Evolutionary conservation across 2,888 invertebrate genomes (phyloP).

Genomic region (Thereva nobilitata): DNA sequence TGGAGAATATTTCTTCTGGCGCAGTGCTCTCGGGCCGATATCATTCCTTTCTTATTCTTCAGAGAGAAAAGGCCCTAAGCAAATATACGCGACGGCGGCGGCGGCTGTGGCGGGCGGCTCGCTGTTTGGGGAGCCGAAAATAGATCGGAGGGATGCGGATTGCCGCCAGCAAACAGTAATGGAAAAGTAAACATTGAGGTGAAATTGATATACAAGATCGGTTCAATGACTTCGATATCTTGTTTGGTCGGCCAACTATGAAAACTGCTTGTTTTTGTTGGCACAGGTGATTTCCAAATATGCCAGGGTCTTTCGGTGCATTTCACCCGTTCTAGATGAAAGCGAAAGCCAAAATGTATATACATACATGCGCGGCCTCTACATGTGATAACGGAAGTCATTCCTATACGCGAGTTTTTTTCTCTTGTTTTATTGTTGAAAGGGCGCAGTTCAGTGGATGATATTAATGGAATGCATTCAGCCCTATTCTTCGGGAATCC

Average conservation of each 20-base stretch:
- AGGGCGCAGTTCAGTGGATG: no score
- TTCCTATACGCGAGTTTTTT: no score
- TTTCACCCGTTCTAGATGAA: no score
- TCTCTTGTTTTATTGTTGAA: no score
- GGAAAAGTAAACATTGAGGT: constrained; percentile 21
- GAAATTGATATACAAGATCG: constrained; percentile 27
- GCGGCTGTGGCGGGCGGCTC: background rate
- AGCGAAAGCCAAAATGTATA: no score
- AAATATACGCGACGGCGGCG: constrained; percentile 15
- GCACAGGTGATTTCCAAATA: constrained; percentile 20
- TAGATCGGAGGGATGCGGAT: constrained; percentile 21
- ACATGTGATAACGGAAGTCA: no score
- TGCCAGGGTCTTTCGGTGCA: no score
- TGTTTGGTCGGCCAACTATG: constrained; percentile 7
- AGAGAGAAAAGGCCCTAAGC: constrained; percentile 13
- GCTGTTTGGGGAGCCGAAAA: background rate
- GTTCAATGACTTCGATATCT: constrained; percentile 25
- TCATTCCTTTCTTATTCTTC: background rate
- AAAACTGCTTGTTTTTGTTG: background rate
- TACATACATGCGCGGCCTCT: no score
- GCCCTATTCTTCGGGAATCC: no score
- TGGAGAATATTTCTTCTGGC: background rate
- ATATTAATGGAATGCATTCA: no score
- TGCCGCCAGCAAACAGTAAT: constrained; percentile 28
- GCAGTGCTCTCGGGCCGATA: constrained; percentile 6